These are phyloP conservation scores for Matsumurasca onukii DNA, from an alignment of 1,140 invertebrate species.

Conservation along the genomic window DNA sequence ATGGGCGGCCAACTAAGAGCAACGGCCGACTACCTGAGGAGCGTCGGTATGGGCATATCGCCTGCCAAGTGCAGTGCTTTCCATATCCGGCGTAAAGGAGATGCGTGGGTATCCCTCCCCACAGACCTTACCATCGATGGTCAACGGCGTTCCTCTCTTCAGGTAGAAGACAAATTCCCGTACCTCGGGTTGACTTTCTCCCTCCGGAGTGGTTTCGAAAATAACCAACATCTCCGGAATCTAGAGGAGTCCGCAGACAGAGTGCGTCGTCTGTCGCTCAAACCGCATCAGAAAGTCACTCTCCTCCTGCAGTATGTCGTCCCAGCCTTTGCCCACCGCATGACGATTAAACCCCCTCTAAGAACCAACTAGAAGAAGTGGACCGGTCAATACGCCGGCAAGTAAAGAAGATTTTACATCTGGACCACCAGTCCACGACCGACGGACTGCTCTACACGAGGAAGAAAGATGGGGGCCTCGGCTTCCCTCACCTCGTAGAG, in stretches of 20 bases:
- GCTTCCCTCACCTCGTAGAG: slow-evolving; percentile 1
- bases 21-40: neutral
- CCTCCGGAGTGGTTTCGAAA: neutral
- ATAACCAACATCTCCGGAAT: neutral
- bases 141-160: neutral
- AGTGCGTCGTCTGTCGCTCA: slow-evolving; percentile 11
- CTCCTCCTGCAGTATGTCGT: slow-evolving; percentile 23
- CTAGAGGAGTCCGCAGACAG: neutral
- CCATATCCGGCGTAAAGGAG: neutral
- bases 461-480: slow-evolving; percentile 31
- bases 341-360: neutral
- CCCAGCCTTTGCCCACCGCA: slow-evolving; percentile 4
- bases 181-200: neutral
- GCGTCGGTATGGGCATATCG: neutral
- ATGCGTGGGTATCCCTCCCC: neutral
- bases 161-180: neutral
- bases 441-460: slow-evolving; percentile 26
- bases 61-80: neutral
- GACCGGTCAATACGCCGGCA: slow-evolving; percentile 14
- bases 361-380: neutral
- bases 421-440: slow-evolving; percentile 14
- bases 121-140: neutral
- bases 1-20: neutral
- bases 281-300: slow-evolving; percentile 30
- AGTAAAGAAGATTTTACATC: slow-evolving; percentile 26